Conservation (phyloP, 2,888 invertebrate species). For the Sericinus montela region DNA sequence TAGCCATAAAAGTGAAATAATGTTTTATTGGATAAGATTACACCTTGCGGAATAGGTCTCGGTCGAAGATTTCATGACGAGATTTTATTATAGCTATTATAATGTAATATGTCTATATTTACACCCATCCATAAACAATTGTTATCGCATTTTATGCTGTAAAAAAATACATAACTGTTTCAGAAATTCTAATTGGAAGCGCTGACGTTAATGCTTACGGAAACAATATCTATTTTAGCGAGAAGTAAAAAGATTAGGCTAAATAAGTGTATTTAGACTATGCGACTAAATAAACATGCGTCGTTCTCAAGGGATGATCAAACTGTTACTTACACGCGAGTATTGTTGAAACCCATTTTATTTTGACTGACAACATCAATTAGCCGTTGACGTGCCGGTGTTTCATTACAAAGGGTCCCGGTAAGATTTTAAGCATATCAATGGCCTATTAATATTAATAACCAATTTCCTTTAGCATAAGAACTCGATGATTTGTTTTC, state of each 20-base stretch:
- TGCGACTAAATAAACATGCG: conserved; percentile 12
- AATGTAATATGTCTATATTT: neutral
- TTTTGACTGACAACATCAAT: conserved; percentile 77
- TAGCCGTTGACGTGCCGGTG: conserved; percentile 69
- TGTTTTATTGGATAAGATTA: conserved; percentile 28
- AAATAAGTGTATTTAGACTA: conserved; percentile 1
- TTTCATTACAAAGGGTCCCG: conserved; percentile 66
- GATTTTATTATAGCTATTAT: conserved; percentile 9
- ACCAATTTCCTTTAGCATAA: conserved; percentile 23
- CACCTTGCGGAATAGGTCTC: conserved; percentile 6
- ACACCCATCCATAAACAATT: too few relatives aligned
- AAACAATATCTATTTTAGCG: neutral
- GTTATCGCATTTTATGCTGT: too few relatives aligned
- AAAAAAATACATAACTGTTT: too few relatives aligned
- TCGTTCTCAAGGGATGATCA: conserved; percentile 57
- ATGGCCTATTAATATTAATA: conserved; percentile 69
- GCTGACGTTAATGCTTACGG: too few relatives aligned
- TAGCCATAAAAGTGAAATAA: conserved; percentile 27
- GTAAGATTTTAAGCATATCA: conserved; percentile 53
- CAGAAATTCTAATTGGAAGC: too few relatives aligned
- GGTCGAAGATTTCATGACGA: conserved; percentile 24
- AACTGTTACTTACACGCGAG: conserved; percentile 32
- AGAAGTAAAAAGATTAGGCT: conserved; percentile 3
- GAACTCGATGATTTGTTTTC: too few relatives aligned
- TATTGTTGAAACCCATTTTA: conserved; percentile 43